Base-by-base conservation (phyloP, 2,888 invertebrate genomes). In the Pristionchus arcanus region DNA sequence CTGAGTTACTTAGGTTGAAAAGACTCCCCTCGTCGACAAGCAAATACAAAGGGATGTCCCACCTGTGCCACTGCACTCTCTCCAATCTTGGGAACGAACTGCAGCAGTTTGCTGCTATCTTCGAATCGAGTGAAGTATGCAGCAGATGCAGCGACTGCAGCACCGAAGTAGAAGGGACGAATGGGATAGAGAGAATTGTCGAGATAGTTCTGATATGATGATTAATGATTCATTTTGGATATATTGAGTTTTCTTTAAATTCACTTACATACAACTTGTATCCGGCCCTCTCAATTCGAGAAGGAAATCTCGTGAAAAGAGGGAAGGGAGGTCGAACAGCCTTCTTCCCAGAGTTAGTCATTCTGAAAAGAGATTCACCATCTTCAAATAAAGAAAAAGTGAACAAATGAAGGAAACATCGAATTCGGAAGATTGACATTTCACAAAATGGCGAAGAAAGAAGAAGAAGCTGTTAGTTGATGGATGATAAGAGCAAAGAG, bases 231-330 rank as follows among this genome's bases (percentile, higher is more conserved):
- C 37, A 77, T 81, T 7, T 37, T 19, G 31, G 11, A 34, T 21
- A 31, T 77, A 66, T 28, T 55, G 16, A 55, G 16, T 55, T 55
- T 9, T 28, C 9, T 42, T 4, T n/a, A 25, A 1, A 19, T 16
- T 81, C 34, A 89, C 89, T 89, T 21, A 89, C 89, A 66, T 89
- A 89, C 25, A 83, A 77, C 66, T 66, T 81, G 83, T 89, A 89
- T 81, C 53, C 81, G 21, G 81, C 53, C 49, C 89, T 89, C 28
- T 89, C 89, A 19, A 89, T 31, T n/a, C n/a, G 34, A 0, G 81
- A 77, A 15, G 89, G 89, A 63, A 89, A 89, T 31, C 28, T 81
- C 31, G 37, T 89, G 89, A 81, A 89, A 63, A 89, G 59, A 63
- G 89, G 89, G 81, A 89, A 89, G 37, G 89, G 89, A 37, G 89